phyloP scores from a whole-genome alignment of 2,113 vertebrate species.

The Eonycteris spelaea region DNA sequence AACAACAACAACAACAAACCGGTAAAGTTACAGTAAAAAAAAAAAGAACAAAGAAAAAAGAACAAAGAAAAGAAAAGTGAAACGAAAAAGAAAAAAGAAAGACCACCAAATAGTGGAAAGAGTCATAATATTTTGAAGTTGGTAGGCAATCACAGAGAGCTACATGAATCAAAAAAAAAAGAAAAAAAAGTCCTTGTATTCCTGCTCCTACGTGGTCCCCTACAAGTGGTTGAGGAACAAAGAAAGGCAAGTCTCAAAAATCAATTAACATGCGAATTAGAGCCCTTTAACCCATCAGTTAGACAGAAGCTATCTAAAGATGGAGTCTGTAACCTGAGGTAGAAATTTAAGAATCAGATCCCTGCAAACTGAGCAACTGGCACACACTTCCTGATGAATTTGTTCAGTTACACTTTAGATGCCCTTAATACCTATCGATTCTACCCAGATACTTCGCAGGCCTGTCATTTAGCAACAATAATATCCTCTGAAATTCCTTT shows the following conservation, averaged over 20 bases:
- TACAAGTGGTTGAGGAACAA: not conserved
- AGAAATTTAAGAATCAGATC: not conserved
- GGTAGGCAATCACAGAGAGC: not conserved
- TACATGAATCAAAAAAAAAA: not conserved
- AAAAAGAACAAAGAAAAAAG: not conserved
- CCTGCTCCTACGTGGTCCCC: not conserved
- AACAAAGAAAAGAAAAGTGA: not conserved
- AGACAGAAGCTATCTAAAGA: not conserved
- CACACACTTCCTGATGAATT: not conserved
- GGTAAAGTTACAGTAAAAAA: not conserved
- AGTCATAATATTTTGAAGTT: not conserved
- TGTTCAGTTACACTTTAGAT: not conserved
- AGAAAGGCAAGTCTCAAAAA: not conserved
- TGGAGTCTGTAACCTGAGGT: not conserved
- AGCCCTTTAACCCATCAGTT: no score
- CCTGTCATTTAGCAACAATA: no score
- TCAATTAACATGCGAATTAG: not conserved
- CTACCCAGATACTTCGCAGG: no score
- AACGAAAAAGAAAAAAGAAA: no score
- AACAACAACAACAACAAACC: accelerated
- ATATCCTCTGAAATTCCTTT: no score
- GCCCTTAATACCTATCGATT: no score
- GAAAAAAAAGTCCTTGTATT: not conserved
- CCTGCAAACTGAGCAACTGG: not conserved
- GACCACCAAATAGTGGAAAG: no score